Base-by-base conservation (phyloP, 1,140 invertebrate species). In the Caenorhabditis tropicalis region DNA sequence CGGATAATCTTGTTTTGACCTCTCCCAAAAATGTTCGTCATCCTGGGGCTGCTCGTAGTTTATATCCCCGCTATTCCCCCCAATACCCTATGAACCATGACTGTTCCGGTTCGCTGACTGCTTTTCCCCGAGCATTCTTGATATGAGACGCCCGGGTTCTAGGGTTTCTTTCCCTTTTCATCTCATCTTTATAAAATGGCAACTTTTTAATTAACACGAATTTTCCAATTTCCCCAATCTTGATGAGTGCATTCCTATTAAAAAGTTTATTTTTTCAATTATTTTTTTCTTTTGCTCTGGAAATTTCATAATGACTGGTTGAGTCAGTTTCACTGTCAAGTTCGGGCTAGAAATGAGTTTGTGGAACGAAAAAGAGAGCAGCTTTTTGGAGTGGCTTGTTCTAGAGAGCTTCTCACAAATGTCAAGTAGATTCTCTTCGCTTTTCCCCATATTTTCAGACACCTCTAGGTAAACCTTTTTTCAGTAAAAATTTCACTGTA, bases 41-140 rank as follows among this genome's bases (percentile, higher is more conserved):
- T 74, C 7, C 15, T 24, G n/a, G n/a, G n/a, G n/a, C n/a, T 43
- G 36, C 65, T 46, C 21, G n/a, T 51, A 12, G 19, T 56, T 51
- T n/a, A 19, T n/a, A 51, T n/a, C n/a, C 16, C 9, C 36, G 65
- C 43, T 74, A 74, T 74, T 74, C 65, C 65, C 65, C 65, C 4
- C 7, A 43, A 43, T 24, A 74, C n/a, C 36, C n/a, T 43, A 43
- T 74, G 65, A 74, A 74, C 65, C 65, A 24, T 74, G 65, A 46
- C 65, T 36, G 65, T 43, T n/a, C 4, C 65, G 65, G 65, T 74
- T 74, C 65, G 65, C 19, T 74, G 65, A 74, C 65, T 39, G 31
- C 15, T 15, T 46, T 74, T 74, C 21, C 15, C 60, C 12, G 12
- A 27, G 12, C 24, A 60, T 60, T 29, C 24, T 60, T 27, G 33